These are phyloP conservation scores for Nebria ingens DNA, from an alignment of 1,140 invertebrate genomes.

Conservation along the genomic window DNA sequence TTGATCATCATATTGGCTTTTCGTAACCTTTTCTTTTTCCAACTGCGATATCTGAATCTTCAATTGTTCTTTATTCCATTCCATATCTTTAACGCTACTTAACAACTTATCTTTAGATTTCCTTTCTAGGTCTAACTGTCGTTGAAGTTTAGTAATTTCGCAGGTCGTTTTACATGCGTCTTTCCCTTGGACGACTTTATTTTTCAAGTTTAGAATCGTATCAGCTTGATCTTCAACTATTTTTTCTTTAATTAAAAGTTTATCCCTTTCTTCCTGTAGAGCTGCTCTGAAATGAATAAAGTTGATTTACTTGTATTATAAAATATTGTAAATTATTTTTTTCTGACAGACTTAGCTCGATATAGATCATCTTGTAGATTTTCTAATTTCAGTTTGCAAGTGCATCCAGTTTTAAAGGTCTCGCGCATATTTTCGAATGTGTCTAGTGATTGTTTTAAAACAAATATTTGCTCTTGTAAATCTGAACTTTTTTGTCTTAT, in stretches of 20 bases:
- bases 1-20: constrained; percentile 16
- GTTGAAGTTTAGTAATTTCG: not conserved
- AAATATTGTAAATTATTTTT: not conserved
- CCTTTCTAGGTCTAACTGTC: not conserved
- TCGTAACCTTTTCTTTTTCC: not conserved
- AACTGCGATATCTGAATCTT: not conserved
- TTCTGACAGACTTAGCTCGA: not conserved
- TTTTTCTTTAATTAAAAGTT: constrained; percentile 22
- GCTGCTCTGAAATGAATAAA: constrained; percentile 15
- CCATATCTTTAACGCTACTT: not conserved
- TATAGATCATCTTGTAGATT: not conserved
- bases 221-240: constrained; percentile 24
- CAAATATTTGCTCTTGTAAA: constrained; percentile 17
- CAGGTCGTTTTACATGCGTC: not conserved
- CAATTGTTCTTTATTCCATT: not conserved
- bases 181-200: not conserved
- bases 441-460: not conserved
- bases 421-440: not conserved
- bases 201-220: constrained; percentile 17
- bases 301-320: not conserved
- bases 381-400: not conserved
- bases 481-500: constrained; percentile 15
- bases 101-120: not conserved
- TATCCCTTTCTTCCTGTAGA: constrained; percentile 21
- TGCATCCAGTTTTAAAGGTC: not conserved